These are phyloP conservation scores for Sialis fuliginosa DNA, from an alignment of 2,888 invertebrate genomes.

Conservation along the genomic window DNA sequence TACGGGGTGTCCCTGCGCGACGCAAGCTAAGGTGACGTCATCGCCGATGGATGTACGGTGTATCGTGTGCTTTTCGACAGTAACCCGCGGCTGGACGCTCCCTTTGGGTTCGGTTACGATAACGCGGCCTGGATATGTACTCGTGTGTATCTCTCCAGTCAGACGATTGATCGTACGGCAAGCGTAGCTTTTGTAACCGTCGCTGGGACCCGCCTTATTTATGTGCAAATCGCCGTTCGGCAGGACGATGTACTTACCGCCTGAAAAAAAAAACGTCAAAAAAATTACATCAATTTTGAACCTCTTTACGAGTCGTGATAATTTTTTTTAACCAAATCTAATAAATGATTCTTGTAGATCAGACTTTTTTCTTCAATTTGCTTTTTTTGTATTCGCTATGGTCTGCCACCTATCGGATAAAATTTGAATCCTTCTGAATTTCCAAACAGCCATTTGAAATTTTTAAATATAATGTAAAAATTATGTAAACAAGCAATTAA, in stretches of 20 bases:
- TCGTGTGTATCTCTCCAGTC: conserved; percentile 43
- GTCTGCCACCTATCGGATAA: too few species aligned
- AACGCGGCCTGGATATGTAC: conserved; percentile 42
- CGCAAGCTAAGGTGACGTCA: conserved; percentile 58
- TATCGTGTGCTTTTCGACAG: conserved; percentile 49
- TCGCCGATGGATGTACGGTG: conserved; percentile 51
- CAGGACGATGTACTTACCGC: conserved; percentile 57
- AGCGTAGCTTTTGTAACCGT: conserved; percentile 63
- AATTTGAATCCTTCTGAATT: too few species aligned
- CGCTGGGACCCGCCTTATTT: conserved; percentile 56
- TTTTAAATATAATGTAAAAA: too few species aligned
- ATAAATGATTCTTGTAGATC: too few species aligned
- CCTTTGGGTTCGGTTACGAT: conserved; percentile 61
- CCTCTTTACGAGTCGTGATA: too few species aligned
- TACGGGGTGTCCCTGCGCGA: conserved; percentile 65
- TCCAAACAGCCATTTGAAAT: too few species aligned
- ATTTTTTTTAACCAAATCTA: too few species aligned
- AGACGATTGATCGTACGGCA: conserved; percentile 68
- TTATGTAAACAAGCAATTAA: too few species aligned
- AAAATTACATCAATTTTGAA: not conserved
- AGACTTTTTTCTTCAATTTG: too few species aligned
- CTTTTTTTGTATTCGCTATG: too few species aligned
- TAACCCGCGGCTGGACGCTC: conserved; percentile 53
- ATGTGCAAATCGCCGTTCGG: conserved; percentile 73
- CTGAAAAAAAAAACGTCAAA: conserved; percentile 12